These are phyloP conservation scores for Siniperca undulata DNA, from an alignment of 2,797 vertebrate genomes.

Conservation along the genomic window DNA sequence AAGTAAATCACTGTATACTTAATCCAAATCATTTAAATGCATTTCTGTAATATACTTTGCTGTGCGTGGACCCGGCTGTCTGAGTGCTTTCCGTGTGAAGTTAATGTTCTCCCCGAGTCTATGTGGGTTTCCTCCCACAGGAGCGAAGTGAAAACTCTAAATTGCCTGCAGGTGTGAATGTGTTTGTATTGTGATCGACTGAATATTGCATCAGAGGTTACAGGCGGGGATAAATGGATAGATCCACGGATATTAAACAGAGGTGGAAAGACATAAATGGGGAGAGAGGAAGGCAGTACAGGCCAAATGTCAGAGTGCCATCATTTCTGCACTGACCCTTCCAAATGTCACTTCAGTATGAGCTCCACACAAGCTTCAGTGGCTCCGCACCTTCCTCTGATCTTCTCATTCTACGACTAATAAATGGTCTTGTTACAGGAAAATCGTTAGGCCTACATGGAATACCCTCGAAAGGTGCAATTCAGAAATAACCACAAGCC, in stretches of 20 bases:
- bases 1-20: too few species aligned
- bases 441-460: background rate
- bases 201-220: too few species aligned
- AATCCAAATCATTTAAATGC: too few species aligned
- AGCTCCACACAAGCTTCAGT: background rate
- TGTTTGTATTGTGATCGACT: too few species aligned
- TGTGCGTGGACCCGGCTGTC: too few species aligned
- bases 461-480: background rate
- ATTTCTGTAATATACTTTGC: too few species aligned
- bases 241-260: background rate
- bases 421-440: background rate
- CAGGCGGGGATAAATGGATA: too few species aligned
- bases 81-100: too few species aligned
- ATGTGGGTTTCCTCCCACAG: too few species aligned
- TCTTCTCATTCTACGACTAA: background rate
- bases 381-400: background rate
- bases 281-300: background rate
- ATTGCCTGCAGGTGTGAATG: too few species aligned
- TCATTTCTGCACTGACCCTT: conserved; percentile 3
- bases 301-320: background rate
- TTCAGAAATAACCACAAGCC: background rate
- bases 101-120: too few species aligned
- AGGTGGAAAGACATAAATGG: background rate
- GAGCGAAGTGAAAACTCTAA: too few species aligned
- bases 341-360: background rate